Base-by-base conservation (phyloP, 2,113 vertebrate genomes). In the Gambusia holbrooki region DNA sequence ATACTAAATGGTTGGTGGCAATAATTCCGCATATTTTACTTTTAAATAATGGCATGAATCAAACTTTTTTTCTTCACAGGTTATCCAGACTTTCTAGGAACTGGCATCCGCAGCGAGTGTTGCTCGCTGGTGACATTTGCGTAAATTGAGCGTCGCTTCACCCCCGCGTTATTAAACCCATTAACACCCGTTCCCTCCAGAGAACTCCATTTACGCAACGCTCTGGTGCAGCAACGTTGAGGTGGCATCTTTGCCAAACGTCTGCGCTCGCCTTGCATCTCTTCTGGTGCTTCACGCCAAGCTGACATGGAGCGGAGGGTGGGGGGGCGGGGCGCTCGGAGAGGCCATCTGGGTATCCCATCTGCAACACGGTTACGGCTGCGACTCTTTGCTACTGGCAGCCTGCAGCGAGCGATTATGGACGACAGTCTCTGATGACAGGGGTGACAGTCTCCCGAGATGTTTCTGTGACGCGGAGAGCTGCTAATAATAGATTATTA, bases 261-360 rank as follows among this genome's bases (percentile, higher is more conserved):
- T 80, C 81, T 77, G 76, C 25, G 64, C 69, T 73, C 12, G 73
- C 71, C 62, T 72, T 71, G 77, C 74, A 62, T 84, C 69, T 71
- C 78, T 88, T 65, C 78, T 80, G 76, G 84, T 22, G 40, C 75
- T 64, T 62, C 82, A 85, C 74, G 83, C 80, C 70, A 54, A 75
- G 82, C 81, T 72, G 83, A 79, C 73, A n/a, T 68, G 7, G 80
- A 71, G 73, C 79, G 76, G 86, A 66, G 72, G 74, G 77, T 86
- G 77, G 85, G 82, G 71, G 73, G 84, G 73, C 71, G 88, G 51
- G 22, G 87, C 72, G 35, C 72, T 88, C 80, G 9, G 77, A 77
- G 72, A 82, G 85, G 89, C 94, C 94, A 95, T 94, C 93, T 95
- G 94, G 90, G 93, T 81, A 83, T 84, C 91, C 94, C 94, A 94